Base-by-base conservation (phyloP, 2,888 invertebrate species). In the Dendrolimus pini region DNA sequence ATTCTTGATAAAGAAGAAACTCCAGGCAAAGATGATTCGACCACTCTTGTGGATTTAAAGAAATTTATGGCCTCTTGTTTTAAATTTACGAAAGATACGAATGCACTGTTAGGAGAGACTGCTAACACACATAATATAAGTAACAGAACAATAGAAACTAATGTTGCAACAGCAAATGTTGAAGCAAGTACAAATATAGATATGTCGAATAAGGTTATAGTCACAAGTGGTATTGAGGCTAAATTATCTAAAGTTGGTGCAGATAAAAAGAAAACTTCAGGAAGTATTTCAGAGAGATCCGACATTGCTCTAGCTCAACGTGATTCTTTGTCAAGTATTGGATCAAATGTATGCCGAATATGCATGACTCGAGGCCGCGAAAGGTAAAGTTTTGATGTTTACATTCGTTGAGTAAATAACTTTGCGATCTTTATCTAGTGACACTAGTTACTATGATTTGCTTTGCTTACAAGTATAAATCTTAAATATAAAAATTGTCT, bases 331-430 rank as follows among this genome's bases (percentile, higher is more conserved):
- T 90, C 90, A 53, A 92, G 93, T 68, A 91, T 92, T 66, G 91
- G 91, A 55, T 93, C 93, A 53, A 92, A 89, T 72, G 92, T 93
- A 69, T 94, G 94, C 79, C 91, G 94, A 67, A 94, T 94, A 73
- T 94, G 94, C 85, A 91, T 91, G 90, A 89, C 89, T 2, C 76
- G 85, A 60, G 90, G 90, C 58, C 75, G 82, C 54, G 89, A 89
- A 69, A 87, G 89, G 89, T 87, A 59, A 63, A n/a, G 53, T 56
- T 57, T 57, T 59, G 60, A 54, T 60, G 9, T 62, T 62, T 57
- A 30, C 30, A 18, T 10, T 53, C 59, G 54, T 62, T 60, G 63
- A 66, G 57, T 64, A 56, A 56, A 58, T 59, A 54, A 54, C 10
- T 62, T 64, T 64, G 60, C 42, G 59, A 41, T 13, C 47, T 54